Percentiles rank a stretch among this genome's conserved stretches.
phyloP scores from a whole-genome alignment of 1,140 invertebrate species.

The Palaemon carinicauda region DNA sequence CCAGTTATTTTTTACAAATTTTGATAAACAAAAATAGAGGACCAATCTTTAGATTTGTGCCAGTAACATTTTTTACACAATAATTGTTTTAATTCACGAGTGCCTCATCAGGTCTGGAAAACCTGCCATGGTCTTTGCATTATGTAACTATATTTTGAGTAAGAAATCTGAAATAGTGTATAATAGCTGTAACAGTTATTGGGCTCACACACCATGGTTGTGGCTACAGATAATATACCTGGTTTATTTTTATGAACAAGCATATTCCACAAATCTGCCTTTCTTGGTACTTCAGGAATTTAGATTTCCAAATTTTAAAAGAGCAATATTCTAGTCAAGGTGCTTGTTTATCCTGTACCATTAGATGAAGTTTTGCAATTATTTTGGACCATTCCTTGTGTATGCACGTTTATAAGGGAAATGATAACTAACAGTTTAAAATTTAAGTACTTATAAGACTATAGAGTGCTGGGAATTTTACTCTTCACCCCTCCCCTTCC shows the following conservation, averaged over 20 bases:
- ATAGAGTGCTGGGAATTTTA: no score
- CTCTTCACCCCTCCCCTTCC: no score
- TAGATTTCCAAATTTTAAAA: neutral
- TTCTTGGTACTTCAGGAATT: neutral
- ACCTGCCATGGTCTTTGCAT: neutral
- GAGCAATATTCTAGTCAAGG: conserved; percentile 10
- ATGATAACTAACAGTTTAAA: neutral
- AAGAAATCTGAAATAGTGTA: neutral
- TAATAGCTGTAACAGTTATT: neutral
- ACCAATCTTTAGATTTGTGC: no score
- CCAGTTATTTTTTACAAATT: neutral
- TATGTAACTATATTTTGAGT: no score
- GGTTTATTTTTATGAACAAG: neutral
- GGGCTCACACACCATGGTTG: neutral
- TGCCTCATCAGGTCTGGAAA: neutral
- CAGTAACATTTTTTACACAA: neutral
- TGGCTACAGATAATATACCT: neutral
- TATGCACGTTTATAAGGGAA: neutral
- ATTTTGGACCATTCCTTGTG: neutral
- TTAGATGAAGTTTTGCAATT: neutral
- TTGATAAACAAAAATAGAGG: neutral
- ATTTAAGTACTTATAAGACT: no score
- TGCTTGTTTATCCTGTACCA: conserved; percentile 9
- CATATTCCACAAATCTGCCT: neutral
- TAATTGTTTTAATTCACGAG: neutral